phyloP scores from a whole-genome alignment of 1,140 invertebrate species.

The Leptoteleia sp. region DNA sequence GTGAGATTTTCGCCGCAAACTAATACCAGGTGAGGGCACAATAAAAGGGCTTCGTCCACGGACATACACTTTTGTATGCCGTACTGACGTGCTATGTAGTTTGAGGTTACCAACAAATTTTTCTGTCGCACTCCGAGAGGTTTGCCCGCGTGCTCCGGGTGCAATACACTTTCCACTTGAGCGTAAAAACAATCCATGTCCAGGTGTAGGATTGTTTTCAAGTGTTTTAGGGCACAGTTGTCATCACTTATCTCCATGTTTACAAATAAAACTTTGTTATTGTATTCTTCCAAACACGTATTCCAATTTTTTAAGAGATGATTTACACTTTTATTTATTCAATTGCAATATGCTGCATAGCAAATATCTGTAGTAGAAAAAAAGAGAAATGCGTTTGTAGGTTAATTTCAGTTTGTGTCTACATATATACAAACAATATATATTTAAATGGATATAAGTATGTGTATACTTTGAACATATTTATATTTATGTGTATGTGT shows the following conservation, averaged over 20 bases:
- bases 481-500: too few relatives aligned
- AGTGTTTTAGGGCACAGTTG: constrained; percentile 77
- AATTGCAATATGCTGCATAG: too few relatives aligned
- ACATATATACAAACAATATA: too few relatives aligned
- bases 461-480: too few relatives aligned
- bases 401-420: too few relatives aligned
- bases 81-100: constrained; percentile 87
- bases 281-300: too few relatives aligned
- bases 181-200: constrained; percentile 92
- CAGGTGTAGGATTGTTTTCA: constrained; percentile 87
- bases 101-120: constrained; percentile 89
- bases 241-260: constrained; percentile 75
- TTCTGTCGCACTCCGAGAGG: constrained; percentile 91
- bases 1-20: constrained; percentile 89
- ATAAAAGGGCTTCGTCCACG: constrained; percentile 84
- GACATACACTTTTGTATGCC: constrained; percentile 89
- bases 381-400: too few relatives aligned
- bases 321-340: too few relatives aligned
- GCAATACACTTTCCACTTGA: constrained; percentile 89
- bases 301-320: too few relatives aligned
- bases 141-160: constrained; percentile 84
- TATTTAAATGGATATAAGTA: too few relatives aligned
- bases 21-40: constrained; percentile 86
- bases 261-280: too few relatives aligned
- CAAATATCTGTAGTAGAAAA: too few relatives aligned